These are phyloP conservation scores for Leucophenga maculata DNA, from an alignment of 2,888 invertebrate genomes.

Conservation along the genomic window DNA sequence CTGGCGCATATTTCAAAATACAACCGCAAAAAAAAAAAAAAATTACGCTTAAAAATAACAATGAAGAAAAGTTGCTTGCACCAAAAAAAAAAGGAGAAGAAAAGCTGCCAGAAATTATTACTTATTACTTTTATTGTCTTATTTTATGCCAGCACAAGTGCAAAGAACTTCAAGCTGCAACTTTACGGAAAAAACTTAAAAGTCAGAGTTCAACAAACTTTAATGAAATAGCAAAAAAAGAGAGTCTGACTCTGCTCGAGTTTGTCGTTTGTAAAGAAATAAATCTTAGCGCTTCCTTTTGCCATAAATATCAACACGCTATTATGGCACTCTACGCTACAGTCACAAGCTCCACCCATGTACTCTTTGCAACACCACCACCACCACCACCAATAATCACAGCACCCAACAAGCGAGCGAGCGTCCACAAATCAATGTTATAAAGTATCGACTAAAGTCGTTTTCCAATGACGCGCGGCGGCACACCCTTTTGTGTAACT, in stretches of 20 bases:
- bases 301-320: slow-evolving; percentile 53
- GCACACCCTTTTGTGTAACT: slow-evolving; percentile 27
- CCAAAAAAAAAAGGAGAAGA: slow-evolving; percentile 41
- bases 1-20: slow-evolving; percentile 26
- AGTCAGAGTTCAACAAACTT: slow-evolving; percentile 64
- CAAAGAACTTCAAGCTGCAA: slow-evolving; percentile 46
- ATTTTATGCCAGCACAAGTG: slow-evolving; percentile 38
- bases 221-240: neutral
- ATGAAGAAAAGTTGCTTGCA: slow-evolving; percentile 44
- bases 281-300: slow-evolving; percentile 49
- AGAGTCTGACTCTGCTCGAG: neutral
- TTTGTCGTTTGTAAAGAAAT: slow-evolving; percentile 24
- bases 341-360: no score
- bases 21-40: slow-evolving; percentile 26
- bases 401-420: slow-evolving; percentile 1
- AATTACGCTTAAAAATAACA: neutral
- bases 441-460: neutral
- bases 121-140: slow-evolving; percentile 49
- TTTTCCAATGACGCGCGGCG: neutral
- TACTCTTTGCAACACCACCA: no score
- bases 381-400: no score
- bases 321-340: slow-evolving; percentile 20
- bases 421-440: slow-evolving; percentile 45
- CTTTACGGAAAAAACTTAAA: slow-evolving; percentile 49
- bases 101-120: slow-evolving; percentile 40